These are phyloP conservation scores for Cichladusa arquata DNA, from an alignment of 2,113 vertebrate genomes.

Conservation along the genomic window DNA sequence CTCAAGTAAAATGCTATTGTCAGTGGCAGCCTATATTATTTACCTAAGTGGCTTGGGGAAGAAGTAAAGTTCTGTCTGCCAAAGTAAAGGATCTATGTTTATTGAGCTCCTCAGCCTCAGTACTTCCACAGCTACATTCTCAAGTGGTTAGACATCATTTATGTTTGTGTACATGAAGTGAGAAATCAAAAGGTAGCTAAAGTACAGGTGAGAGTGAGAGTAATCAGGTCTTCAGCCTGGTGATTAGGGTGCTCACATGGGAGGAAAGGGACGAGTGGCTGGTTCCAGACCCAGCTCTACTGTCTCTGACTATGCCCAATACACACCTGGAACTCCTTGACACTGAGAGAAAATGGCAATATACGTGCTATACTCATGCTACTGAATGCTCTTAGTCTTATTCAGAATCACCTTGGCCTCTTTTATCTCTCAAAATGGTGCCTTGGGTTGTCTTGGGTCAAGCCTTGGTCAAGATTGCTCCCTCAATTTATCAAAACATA, in stretches of 20 bases:
- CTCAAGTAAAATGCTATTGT: neutral
- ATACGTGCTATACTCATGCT: neutral
- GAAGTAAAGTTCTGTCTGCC: neutral
- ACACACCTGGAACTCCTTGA: neutral
- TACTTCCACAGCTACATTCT: neutral
- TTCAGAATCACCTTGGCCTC: neutral
- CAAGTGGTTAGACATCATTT: neutral
- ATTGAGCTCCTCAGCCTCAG: neutral
- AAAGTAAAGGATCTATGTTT: neutral
- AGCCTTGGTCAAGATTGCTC: neutral
- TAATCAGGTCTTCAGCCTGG: neutral
- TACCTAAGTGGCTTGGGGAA: neutral
- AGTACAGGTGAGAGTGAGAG: fast-evolving
- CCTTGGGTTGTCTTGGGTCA: neutral
- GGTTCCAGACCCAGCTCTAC: neutral
- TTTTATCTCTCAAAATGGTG: neutral
- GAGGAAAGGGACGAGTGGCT: neutral
- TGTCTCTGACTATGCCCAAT: neutral
- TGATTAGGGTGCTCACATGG: neutral
- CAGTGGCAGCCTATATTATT: neutral
- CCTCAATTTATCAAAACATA: neutral
- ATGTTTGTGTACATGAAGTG: neutral
- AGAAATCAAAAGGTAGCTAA: neutral
- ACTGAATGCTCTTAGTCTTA: neutral
- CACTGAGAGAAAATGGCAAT: neutral